Evolutionary conservation across 2,797 vertebrate species (phyloP).

Genomic region (Chromis chromis): DNA sequence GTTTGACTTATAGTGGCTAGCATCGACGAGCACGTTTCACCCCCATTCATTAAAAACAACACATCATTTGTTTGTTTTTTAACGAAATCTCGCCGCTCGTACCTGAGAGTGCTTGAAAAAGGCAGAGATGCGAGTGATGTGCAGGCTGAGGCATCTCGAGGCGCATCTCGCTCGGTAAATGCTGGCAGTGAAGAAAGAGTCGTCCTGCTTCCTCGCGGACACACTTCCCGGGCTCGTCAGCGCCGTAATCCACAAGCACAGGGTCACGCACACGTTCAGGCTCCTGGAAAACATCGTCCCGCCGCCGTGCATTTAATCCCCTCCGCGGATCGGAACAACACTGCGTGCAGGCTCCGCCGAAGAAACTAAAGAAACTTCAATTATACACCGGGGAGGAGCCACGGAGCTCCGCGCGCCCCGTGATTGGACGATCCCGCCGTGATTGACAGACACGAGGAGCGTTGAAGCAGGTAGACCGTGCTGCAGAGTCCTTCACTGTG

Average conservation of each 20-base stretch:
- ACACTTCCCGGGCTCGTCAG: constrained; percentile 78
- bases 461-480: constrained; percentile 77
- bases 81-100: constrained; percentile 40
- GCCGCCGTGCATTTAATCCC: constrained; percentile 71
- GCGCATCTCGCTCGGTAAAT: constrained; percentile 92
- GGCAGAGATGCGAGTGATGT: constrained; percentile 96
- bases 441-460: constrained; percentile 76
- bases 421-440: constrained; percentile 82
- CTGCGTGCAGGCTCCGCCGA: constrained; percentile 75
- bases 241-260: constrained; percentile 89
- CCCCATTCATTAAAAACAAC: too few relatives aligned
- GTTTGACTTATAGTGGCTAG: constrained; percentile 7
- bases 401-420: constrained; percentile 55
- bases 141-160: constrained; percentile 94
- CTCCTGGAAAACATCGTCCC: constrained; percentile 85
- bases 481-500: constrained; percentile 28
- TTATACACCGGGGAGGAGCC: constrained; percentile 84
- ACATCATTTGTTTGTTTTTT: too few relatives aligned
- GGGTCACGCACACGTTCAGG: constrained; percentile 77
- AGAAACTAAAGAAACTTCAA: constrained; percentile 87
- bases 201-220: constrained; percentile 87
- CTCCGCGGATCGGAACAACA: constrained; percentile 74
- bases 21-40: not conserved
- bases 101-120: constrained; percentile 95
- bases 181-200: constrained; percentile 87